Percentiles rank a stretch among this genome's conserved stretches.
These are phyloP conservation scores for Prosopocoilus inquinatus DNA, from an alignment of 2,888 invertebrate species.

Conservation along the genomic window DNA sequence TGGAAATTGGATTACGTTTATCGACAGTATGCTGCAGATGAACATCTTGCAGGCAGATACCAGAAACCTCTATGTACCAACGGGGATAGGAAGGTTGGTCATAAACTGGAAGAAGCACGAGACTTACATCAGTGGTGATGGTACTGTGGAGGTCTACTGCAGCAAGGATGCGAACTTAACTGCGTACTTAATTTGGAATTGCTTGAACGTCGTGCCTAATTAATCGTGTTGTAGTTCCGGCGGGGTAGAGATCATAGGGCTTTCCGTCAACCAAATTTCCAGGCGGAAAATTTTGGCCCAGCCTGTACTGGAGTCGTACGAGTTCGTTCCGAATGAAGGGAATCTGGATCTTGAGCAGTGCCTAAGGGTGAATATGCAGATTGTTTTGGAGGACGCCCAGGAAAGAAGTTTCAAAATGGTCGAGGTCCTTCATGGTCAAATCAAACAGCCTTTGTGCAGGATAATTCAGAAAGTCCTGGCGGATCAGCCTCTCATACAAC, in stretches of 20 bases:
- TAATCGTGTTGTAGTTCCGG: slow-evolving; percentile 38
- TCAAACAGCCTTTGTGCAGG: slow-evolving; percentile 51
- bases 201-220: slow-evolving; percentile 31
- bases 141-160: slow-evolving; percentile 28
- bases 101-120: slow-evolving; percentile 22
- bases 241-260: slow-evolving; percentile 68
- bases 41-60: slow-evolving; percentile 68
- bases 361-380: slow-evolving; percentile 63
- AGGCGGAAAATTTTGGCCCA: slow-evolving; percentile 65
- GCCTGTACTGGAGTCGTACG: slow-evolving; percentile 74
- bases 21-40: slow-evolving; percentile 85
- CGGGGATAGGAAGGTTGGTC: slow-evolving; percentile 21
- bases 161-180: not conserved
- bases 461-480: slow-evolving; percentile 60
- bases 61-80: slow-evolving; percentile 70
- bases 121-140: slow-evolving; percentile 13
- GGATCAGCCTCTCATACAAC: slow-evolving; percentile 68
- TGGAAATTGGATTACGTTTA: slow-evolving; percentile 83
- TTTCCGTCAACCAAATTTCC: slow-evolving; percentile 74
- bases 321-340: slow-evolving; percentile 64
- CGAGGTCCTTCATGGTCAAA: slow-evolving; percentile 40
- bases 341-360: slow-evolving; percentile 41
- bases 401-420: slow-evolving; percentile 61
- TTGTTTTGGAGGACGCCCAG: slow-evolving; percentile 70
- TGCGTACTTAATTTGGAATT: not conserved